Conservation (phyloP, 2,888 invertebrate species). For the Chrysina gloriosa region DNA sequence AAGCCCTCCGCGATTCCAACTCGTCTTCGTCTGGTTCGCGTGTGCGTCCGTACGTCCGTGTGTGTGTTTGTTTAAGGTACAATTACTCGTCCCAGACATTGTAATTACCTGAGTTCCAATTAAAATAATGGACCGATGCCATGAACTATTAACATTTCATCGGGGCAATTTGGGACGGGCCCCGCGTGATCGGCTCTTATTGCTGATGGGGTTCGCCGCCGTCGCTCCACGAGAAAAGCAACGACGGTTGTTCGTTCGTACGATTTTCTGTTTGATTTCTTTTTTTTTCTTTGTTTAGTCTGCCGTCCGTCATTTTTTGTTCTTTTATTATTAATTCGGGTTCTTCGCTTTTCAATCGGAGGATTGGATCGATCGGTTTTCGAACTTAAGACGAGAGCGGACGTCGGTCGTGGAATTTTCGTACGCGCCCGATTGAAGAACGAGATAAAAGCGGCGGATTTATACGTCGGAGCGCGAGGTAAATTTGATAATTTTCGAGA, state of each 20-base stretch:
- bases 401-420: too few species aligned
- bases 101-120: slow-evolving; percentile 65
- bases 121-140: slow-evolving; percentile 67
- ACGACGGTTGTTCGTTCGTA: too few species aligned
- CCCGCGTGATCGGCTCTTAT: slow-evolving; percentile 6
- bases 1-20: too few species aligned
- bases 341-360: too few species aligned
- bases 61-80: slow-evolving; percentile 64
- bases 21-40: too few species aligned
- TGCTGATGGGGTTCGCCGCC: slow-evolving; percentile 6
- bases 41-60: slow-evolving; percentile 43
- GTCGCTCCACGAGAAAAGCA: neutral
- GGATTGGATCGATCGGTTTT: too few species aligned
- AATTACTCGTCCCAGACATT: slow-evolving; percentile 60
- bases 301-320: too few species aligned
- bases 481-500: neutral
- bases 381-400: too few species aligned
- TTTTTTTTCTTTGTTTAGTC: neutral
- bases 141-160: slow-evolving; percentile 66
- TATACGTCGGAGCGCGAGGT: neutral
- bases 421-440: too few species aligned
- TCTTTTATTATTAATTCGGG: too few species aligned
- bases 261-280: neutral
- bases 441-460: neutral
- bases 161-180: slow-evolving; percentile 41